Evolutionary conservation across 92 coral and sea anemone species (phyloP), one percentile per base, ranked within the genome.

Genomic region (Palythoa heliodiscus): DNA sequence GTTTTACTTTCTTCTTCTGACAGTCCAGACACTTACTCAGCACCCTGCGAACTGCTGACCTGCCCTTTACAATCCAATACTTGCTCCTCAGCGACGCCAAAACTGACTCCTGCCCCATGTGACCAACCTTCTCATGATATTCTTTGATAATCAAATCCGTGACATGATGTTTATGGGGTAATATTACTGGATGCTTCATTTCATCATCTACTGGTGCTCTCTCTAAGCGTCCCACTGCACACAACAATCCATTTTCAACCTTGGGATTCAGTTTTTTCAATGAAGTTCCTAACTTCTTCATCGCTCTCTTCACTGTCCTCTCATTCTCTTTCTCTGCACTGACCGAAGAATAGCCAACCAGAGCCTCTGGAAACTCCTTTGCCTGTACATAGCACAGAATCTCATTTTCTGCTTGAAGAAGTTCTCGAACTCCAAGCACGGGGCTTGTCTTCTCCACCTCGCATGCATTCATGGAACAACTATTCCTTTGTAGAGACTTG

Each of bases 381-480:
- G 15, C 40, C 54, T 86, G 89, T 20, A 78, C 74, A 23, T 73
- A 73, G 82, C 70, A 40, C 40, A 82, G 22, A 37, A 73, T 73
- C 25, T 79, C 90, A 12, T 75, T 4, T 47, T 87, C 86, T 58
- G 86, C 87, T 55, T 61, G 50, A 1, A 39, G 43, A 10, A 80
- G 81, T 75, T 87, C 86, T 5, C 60, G 79, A 20, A 87, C 57
- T 12, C 5, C 47, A 13, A 80, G 89, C n/a, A n/a, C n/a, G 52
- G 11, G 20, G 29, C 78, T 48, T 47, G 57, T 79, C 70, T 50
- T 37, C 55, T 69, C 78, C 47, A 3, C 82, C 55, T 82, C 87
- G 10, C 37, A 12, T 11, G 52, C 47, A 22, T 67, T 15, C 29
- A 16, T 8, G 37, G 70, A 10, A 37, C 52, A 39, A 22, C 66